Evolutionary conservation across 2,888 invertebrate species (phyloP).

Genomic region (Mesorhabditis sp.): DNA sequence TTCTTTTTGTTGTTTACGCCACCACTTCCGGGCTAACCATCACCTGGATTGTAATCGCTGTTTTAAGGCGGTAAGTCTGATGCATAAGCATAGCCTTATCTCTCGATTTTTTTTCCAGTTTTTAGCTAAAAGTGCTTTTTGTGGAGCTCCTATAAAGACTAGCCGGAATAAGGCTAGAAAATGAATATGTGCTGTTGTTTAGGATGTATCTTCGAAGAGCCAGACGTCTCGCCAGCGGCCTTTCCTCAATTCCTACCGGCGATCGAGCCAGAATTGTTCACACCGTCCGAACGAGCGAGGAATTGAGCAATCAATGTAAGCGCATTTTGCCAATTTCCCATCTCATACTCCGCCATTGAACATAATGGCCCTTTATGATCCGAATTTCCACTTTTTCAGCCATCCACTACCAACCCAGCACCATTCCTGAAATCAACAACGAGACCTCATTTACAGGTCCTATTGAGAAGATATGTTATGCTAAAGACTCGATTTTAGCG

Average conservation of each 20-base stretch:
- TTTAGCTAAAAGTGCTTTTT: no score
- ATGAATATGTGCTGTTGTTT: no score
- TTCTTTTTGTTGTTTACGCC: background rate
- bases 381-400: background rate
- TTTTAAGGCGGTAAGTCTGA: background rate
- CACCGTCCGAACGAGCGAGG: background rate
- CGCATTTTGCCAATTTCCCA: background rate
- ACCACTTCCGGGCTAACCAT: background rate
- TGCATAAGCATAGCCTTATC: no score
- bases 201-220: no score
- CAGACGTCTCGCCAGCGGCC: background rate
- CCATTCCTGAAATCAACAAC: background rate
- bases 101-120: no score
- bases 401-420: background rate
- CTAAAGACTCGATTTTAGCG: background rate
- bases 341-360: background rate
- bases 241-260: background rate
- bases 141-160: no score
- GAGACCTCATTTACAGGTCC: background rate
- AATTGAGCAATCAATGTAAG: slow-evolving; percentile 3
- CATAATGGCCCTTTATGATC: background rate
- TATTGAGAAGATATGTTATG: no score
- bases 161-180: no score
- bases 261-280: background rate
- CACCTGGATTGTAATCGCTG: background rate